Base-by-base conservation (phyloP, 2,113 vertebrate genomes). In the Ptilorrhoa leucosticta region DNA sequence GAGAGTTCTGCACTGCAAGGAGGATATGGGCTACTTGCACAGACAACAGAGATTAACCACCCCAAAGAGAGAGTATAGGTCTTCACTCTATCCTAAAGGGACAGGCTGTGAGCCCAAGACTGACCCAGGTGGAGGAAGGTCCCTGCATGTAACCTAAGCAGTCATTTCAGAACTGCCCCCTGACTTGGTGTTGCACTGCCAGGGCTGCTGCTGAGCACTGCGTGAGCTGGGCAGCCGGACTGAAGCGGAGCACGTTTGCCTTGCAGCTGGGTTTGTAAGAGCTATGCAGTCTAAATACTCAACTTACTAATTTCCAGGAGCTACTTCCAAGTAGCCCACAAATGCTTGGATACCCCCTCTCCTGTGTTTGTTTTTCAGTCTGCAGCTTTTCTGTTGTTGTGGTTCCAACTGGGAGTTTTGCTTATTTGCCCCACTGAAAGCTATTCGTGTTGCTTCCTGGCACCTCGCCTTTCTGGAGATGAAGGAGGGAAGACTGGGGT, bases 161-260 rank as follows among this genome's bases (percentile, higher is more conserved):
- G 17, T 61, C 5, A 5, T n/a, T 70, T 39, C 44, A 39, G 20
- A 54, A 1, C 15, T 54, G 33, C 16, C 11, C 19, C 13, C 2
- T 37, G 0, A 3, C 35, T 48, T 6, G 0, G 0, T 28, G 5
- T 6, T 28, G 27, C 7, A 7, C 51, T 79, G 37, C 51, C 12
- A 2, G 7, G 61, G 47, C 40, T 51, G 23, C 18, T 28, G 28
- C 35, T 23, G 35, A 44, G 50, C 3, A 0, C 72, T 23, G 54
- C 0, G 4, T 2, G 16, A 65, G 56, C 60, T 81, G 80, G 23
- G 44, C 58, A 58, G 65, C n/a, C 0, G 0, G 39, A 5, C 28
- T 60, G 23, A 22, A 51, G 13, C 69, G 31, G 20, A 42, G n/a
- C 33, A 4, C 0, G 0, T 40, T 84, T 10, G 8, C 65, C 40